These are phyloP conservation scores for Charanyca ferruginea DNA, from an alignment of 2,888 invertebrate species.

Conservation along the genomic window DNA sequence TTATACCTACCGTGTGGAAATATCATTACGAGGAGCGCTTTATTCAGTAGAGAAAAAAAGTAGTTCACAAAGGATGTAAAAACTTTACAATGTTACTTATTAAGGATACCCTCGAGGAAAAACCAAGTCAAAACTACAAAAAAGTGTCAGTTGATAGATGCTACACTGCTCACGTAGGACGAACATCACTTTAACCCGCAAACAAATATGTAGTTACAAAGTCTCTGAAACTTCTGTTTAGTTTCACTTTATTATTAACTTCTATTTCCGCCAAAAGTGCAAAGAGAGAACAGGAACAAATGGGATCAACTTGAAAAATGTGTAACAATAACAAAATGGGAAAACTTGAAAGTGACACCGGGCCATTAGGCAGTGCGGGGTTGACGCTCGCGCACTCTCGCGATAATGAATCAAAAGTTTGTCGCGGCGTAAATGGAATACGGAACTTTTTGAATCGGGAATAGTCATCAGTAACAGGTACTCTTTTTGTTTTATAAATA, in stretches of 20 bases:
- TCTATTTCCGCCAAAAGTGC: slow-evolving; percentile 72
- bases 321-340: slow-evolving; percentile 83
- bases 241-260: slow-evolving; percentile 76
- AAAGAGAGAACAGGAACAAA: slow-evolving; percentile 76
- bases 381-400: slow-evolving; percentile 64
- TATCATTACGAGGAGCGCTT: slow-evolving; percentile 1
- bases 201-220: slow-evolving; percentile 50
- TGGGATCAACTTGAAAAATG: slow-evolving; percentile 84
- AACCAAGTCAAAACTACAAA: slow-evolving; percentile 28
- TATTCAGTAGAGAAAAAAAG: slow-evolving; percentile 14
- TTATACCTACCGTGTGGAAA: not conserved
- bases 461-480: slow-evolving; percentile 61
- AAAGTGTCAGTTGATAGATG: slow-evolving; percentile 42
- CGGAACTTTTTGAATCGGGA: slow-evolving; percentile 63
- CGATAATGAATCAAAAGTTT: slow-evolving; percentile 82
- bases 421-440: slow-evolving; percentile 71
- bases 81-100: slow-evolving; percentile 23
- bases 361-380: slow-evolving; percentile 77
- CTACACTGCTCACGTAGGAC: slow-evolving; percentile 18
- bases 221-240: slow-evolving; percentile 64
- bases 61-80: slow-evolving; percentile 22
- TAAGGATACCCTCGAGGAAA: slow-evolving; percentile 7
- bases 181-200: slow-evolving; percentile 35
- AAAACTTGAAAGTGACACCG: slow-evolving; percentile 83
- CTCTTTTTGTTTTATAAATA: slow-evolving; percentile 52